Evolutionary conservation across 92 coral and sea anemone species (phyloP).

Genomic region (Pocillopora grandis): DNA sequence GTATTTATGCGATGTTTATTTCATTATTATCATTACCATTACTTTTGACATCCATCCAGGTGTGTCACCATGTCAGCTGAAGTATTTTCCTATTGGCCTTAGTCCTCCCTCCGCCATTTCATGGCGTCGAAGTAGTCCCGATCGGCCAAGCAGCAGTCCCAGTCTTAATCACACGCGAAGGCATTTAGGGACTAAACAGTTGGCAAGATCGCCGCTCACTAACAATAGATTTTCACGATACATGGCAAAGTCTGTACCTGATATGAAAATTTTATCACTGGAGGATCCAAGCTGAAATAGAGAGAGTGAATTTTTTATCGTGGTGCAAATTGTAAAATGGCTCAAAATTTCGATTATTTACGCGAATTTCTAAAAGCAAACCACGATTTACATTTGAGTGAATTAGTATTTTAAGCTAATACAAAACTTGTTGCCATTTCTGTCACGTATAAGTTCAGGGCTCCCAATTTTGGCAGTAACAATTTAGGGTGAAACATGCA

Average conservation of each 20-base stretch:
- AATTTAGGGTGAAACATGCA: no score
- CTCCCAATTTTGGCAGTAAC: no score
- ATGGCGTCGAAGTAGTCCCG: conserved; percentile 19
- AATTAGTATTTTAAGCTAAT: no score
- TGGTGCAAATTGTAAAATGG: background rate
- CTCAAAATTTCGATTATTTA: no score
- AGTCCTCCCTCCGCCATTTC: conserved; percentile 10
- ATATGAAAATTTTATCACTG: conserved; percentile 40
- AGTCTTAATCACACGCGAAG: conserved; percentile 15
- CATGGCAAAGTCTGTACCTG: conserved; percentile 71
- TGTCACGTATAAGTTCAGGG: no score
- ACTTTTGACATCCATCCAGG: background rate
- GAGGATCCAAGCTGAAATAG: conserved; percentile 10
- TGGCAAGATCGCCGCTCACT: background rate
- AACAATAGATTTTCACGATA: conserved; percentile 65
- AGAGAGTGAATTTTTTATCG: background rate
- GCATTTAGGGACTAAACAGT: background rate
- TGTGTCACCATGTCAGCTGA: conserved; percentile 7
- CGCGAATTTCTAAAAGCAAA: no score
- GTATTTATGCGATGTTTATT: background rate
- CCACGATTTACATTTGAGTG: no score
- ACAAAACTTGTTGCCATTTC: no score
- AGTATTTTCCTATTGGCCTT: background rate
- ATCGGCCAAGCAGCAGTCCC: conserved; percentile 38
- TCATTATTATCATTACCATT: background rate